Percentiles rank a stretch among this genome's conserved stretches.
phyloP scores from a whole-genome alignment of 2,113 vertebrate genomes.

The Galemys pyrenaicus region DNA sequence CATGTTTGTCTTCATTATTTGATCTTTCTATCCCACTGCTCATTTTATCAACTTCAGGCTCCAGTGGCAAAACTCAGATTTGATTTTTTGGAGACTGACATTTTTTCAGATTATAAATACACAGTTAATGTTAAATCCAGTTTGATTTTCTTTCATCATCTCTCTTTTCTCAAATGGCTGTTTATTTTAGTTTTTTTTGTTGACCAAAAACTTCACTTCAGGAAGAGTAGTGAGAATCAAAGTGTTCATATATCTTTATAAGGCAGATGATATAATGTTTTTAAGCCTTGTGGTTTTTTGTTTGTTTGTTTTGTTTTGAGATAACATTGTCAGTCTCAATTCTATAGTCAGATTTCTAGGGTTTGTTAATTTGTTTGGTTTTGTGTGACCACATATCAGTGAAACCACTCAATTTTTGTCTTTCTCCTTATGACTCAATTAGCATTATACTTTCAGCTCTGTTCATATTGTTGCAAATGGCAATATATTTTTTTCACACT shows the following conservation, averaged over 20 bases:
- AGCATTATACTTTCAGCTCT: too few species aligned
- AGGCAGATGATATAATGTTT: neutral
- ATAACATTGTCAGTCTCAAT: too few species aligned
- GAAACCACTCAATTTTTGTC: too few species aligned
- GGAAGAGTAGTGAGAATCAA: neutral
- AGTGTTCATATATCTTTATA: neutral
- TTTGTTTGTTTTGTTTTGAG: too few species aligned
- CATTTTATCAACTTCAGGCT: neutral
- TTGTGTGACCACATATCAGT: too few species aligned
- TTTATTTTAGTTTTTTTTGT: neutral
- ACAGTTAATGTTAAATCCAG: neutral
- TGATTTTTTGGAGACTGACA: neutral
- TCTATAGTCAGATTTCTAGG: too few species aligned
- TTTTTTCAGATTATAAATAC: neutral
- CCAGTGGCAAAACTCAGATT: neutral
- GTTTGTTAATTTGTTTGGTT: too few species aligned
- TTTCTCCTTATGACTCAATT: too few species aligned
- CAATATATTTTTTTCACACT: too few species aligned
- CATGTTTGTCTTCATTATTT: neutral
- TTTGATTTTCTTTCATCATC: neutral
- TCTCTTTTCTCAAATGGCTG: neutral
- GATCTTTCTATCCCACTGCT: neutral
- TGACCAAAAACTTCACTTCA: neutral
- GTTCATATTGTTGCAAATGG: too few species aligned
- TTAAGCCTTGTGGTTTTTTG: neutral